Evolutionary conservation across 2,113 vertebrate species (phyloP).

Genomic region (Agapornis roseicollis): DNA sequence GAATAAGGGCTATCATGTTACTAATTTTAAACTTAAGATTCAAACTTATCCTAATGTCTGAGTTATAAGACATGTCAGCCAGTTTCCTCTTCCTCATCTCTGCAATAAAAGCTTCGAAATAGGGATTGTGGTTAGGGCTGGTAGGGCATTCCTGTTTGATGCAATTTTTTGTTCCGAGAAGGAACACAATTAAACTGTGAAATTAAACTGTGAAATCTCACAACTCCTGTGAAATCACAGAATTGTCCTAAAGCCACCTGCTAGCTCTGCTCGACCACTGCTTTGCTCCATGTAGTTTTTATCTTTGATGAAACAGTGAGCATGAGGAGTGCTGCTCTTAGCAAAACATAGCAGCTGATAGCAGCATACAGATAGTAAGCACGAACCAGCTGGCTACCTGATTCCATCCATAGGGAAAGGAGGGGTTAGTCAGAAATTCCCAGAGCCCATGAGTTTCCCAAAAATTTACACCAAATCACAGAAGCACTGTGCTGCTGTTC

Average conservation of each 20-base stretch:
- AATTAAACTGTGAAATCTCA: slow-evolving; percentile 55
- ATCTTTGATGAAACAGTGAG: background rate
- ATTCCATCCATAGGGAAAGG: background rate
- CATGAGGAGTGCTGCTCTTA: background rate
- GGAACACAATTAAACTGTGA: slow-evolving; percentile 39
- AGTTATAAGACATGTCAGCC: background rate
- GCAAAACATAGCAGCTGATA: background rate
- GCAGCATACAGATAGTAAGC: background rate
- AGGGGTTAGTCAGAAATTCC: background rate
- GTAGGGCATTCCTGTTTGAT: background rate
- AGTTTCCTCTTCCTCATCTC: background rate
- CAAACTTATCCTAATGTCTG: background rate
- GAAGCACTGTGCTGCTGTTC: accelerated
- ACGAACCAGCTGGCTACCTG: background rate
- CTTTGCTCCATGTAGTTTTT: background rate
- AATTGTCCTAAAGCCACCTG: slow-evolving; percentile 23
- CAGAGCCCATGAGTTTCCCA: background rate
- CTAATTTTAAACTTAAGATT: background rate
- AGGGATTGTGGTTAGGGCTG: background rate
- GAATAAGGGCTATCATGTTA: background rate
- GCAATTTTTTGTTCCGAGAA: background rate
- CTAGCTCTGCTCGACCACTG: background rate
- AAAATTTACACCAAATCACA: background rate
- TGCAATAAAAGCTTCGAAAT: background rate
- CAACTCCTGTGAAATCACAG: slow-evolving; percentile 36